Evolutionary conservation across 1,140 invertebrate species (phyloP), one percentile per base, ranked within the genome.

Genomic region (Maconellicoccus hirsutus): DNA sequence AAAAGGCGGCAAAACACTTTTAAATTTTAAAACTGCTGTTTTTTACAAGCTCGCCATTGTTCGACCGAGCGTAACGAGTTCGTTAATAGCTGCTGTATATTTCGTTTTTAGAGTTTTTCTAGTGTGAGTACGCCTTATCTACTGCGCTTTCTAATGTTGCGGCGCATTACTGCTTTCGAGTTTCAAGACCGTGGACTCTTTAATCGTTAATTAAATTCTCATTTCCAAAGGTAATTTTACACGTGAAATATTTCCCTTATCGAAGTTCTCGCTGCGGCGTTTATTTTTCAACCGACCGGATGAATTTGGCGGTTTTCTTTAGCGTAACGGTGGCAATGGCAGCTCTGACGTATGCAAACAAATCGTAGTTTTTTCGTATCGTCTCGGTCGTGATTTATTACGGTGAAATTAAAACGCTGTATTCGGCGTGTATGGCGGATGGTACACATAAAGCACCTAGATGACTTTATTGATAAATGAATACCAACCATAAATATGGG

Each of bases 151-250:
- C 42, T 52, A 52, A 52, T 52, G 42, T 52, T 52, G 42, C 42
- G 42, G 42, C 42, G 42, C 42, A 52, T 52, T 52, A 52, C 29
- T 52, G n/a, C 42, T 52, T 52, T 52, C n/a, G n/a, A 6, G 42
- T 16, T n/a, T 19, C 42, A 19, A 52, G 10, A 52, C 42, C 12
- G 42, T 19, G 42, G n/a, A 52, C 42, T 52, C 12, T 52, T 52
- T 52, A 52, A 52, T 52, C 42, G 42, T 52, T 52, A 52, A 52
- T 52, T 52, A 52, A 52, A 52, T 52, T 52, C 42, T 52, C 42
- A 52, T 52, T 52, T 52, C 42, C 42, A 52, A 52, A 52, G 10
- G 42, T 52, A 52, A 52, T 52, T 52, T 52, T 52, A 52, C 42
- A 52, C 42, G 42, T 52, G 42, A 52, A 52, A 52, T 52, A 52